Conservation (phyloP, 2,888 invertebrate species). For the Catocala nupta region DNA sequence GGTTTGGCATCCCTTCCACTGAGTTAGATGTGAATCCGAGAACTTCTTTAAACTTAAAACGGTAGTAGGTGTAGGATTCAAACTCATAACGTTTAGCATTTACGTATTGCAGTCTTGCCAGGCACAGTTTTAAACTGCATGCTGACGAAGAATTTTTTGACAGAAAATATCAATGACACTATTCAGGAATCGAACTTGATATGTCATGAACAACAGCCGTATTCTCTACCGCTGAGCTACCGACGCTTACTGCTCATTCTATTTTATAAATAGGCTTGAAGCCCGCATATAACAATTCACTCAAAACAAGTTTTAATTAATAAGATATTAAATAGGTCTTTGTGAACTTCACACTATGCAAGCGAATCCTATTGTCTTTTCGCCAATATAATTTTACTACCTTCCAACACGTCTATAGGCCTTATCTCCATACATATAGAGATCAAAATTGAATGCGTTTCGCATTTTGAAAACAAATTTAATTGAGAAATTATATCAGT, state of each 20-base stretch:
- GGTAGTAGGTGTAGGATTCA: too few species aligned
- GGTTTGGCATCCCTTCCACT: too few species aligned
- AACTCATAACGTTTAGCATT: too few species aligned
- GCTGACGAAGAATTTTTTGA: too few species aligned
- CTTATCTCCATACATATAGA: background rate
- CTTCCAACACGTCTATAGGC: background rate
- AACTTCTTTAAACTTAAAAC: too few species aligned
- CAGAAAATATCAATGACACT: too few species aligned
- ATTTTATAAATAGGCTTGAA: conserved; percentile 12
- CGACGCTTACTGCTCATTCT: background rate
- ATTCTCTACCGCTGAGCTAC: background rate
- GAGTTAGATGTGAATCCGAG: too few species aligned
- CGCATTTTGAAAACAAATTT: conserved; percentile 10
- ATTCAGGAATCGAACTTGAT: too few species aligned
- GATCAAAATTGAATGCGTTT: conserved; percentile 9
- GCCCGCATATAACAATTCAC: conserved; percentile 13
- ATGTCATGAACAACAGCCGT: too few species aligned
- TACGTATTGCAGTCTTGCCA: too few species aligned
- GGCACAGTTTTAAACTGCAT: too few species aligned
- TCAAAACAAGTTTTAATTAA: conserved; percentile 22
- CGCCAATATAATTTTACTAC: background rate
- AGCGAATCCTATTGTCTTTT: conserved; percentile 28
- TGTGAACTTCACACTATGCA: conserved; percentile 23
- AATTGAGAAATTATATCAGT: conserved; percentile 18
- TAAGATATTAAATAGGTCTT: conserved; percentile 22